These are phyloP conservation scores for Congeria kusceri DNA, from an alignment of 2,888 invertebrate genomes.

Conservation along the genomic window DNA sequence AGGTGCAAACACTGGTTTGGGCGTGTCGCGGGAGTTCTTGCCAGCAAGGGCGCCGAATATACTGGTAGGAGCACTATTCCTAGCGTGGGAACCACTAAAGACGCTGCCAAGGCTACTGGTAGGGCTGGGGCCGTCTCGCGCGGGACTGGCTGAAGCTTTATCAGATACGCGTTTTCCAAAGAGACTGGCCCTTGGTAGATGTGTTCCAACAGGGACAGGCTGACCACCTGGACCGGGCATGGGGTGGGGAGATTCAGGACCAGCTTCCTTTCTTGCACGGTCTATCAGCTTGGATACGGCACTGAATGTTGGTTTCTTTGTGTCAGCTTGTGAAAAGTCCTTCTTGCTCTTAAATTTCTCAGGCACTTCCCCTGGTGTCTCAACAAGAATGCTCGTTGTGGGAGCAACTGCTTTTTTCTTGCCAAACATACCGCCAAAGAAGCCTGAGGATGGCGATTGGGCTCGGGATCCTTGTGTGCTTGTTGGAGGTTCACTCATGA, in stretches of 20 bases:
- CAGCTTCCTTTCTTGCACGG: neutral
- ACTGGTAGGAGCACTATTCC: conserved; percentile 35
- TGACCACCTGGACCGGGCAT: neutral
- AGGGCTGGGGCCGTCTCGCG: no score
- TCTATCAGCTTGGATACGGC: neutral
- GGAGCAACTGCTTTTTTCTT: conserved; percentile 17
- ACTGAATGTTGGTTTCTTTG: neutral
- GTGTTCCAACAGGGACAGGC: no score
- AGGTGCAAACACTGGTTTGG: conserved; percentile 26
- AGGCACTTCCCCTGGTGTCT: neutral
- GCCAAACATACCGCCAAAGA: conserved; percentile 8
- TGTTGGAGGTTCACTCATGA: conserved; percentile 24
- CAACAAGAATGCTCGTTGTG: conserved; percentile 15
- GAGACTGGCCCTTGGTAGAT: no score
- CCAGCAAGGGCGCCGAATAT: conserved; percentile 9
- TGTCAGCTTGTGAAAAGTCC: neutral
- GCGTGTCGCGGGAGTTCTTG: conserved; percentile 20
- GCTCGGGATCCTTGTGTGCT: conserved; percentile 9
- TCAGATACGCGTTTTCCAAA: no score
- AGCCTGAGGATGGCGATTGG: neutral
- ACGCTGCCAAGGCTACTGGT: no score
- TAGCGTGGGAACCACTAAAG: conserved; percentile 1
- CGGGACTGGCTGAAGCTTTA: no score
- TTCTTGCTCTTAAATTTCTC: neutral
- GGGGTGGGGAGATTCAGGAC: neutral